These are phyloP conservation scores for Antechinus flavipes DNA, from an alignment of 2,113 vertebrate genomes.

Conservation along the genomic window DNA sequence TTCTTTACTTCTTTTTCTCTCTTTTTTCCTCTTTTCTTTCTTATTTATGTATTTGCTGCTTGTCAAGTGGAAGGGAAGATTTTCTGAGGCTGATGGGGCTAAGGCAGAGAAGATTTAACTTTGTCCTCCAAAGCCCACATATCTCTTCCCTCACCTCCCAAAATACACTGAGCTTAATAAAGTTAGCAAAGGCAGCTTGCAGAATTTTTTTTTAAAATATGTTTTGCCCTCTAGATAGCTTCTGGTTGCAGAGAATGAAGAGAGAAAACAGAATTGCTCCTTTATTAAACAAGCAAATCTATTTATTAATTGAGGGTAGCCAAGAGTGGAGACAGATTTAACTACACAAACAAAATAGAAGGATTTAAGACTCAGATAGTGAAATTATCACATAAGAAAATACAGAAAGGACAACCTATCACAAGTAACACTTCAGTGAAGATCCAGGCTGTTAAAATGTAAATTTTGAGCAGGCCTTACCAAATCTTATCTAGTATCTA, in stretches of 20 bases:
- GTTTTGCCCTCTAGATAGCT: neutral
- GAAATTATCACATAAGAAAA: neutral
- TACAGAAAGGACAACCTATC: neutral
- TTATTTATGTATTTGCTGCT: neutral
- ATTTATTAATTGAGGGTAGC: neutral
- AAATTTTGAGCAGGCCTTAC: neutral
- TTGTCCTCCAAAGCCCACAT: neutral
- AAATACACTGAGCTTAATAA: neutral
- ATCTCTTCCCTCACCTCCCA: neutral
- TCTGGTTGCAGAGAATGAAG: neutral
- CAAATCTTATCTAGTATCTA: neutral
- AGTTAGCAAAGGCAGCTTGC: neutral
- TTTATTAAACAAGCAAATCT: constrained; percentile 1
- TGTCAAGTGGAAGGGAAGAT: neutral
- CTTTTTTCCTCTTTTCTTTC: neutral
- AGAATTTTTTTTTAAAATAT: neutral
- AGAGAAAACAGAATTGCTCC: neutral
- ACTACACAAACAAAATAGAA: neutral
- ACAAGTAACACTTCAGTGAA: neutral
- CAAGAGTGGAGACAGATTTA: neutral
- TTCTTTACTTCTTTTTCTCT: neutral
- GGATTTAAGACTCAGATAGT: neutral
- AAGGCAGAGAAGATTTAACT: neutral
- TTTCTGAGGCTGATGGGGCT: neutral
- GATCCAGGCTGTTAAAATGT: neutral